Conservation (phyloP, 2,113 vertebrate species). For the Aspidoscelis tigris region DNA sequence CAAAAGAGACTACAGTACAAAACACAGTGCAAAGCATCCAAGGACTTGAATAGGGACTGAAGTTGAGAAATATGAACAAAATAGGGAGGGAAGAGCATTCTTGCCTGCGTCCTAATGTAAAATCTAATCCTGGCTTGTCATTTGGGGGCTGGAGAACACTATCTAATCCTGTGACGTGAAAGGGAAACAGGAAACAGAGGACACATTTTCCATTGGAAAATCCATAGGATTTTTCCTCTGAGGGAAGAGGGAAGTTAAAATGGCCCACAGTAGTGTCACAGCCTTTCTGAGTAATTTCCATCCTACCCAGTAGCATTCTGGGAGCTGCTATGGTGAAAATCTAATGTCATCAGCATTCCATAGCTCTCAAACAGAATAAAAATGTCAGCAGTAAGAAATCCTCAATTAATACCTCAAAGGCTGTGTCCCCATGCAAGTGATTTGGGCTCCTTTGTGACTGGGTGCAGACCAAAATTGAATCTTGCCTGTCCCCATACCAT, state of each 20-base stretch:
- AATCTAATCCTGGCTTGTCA: background rate
- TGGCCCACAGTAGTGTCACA: background rate
- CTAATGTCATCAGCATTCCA: background rate
- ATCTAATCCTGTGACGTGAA: background rate
- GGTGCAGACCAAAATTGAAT: too few species aligned
- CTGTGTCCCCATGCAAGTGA: too few species aligned
- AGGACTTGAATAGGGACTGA: too few species aligned
- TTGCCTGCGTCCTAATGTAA: background rate
- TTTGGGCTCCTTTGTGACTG: too few species aligned
- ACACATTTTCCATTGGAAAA: background rate
- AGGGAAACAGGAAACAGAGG: background rate
- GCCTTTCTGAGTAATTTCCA: constrained; percentile 15
- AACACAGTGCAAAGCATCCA: background rate
- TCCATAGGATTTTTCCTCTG: background rate
- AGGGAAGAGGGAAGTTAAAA: constrained; percentile 2
- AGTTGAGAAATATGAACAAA: background rate
- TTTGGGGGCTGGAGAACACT: background rate
- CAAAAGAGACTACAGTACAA: background rate
- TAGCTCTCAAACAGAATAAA: background rate
- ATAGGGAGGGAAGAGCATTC: background rate
- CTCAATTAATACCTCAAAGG: constrained; percentile 13
- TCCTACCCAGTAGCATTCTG: background rate
- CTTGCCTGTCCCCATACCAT: too few species aligned
- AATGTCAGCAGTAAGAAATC: background rate
- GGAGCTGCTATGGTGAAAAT: constrained; percentile 4